Percentiles rank a stretch among this genome's conserved stretches.
phyloP scores from a whole-genome alignment of 2,888 invertebrate genomes.

The Microctonus hyperodae region DNA sequence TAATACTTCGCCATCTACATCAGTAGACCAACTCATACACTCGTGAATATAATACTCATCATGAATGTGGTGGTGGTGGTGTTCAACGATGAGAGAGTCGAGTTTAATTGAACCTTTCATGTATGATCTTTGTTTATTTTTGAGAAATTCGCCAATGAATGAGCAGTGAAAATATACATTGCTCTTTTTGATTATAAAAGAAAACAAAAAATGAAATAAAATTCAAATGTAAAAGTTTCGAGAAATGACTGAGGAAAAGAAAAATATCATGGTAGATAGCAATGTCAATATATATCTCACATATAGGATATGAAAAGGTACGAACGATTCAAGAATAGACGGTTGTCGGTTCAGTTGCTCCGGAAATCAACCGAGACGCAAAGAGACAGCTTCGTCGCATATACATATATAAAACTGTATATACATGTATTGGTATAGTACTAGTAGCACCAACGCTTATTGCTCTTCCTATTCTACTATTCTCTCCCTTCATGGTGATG shows the following conservation, averaged over 20 bases:
- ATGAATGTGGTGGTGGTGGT: background rate
- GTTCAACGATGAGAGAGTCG: conserved; percentile 34
- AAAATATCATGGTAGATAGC: background rate
- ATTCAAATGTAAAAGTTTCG: background rate
- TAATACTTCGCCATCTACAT: background rate
- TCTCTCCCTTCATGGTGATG: conserved; percentile 3
- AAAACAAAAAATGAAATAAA: background rate
- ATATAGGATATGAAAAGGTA: background rate
- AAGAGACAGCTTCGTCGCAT: conserved; percentile 12
- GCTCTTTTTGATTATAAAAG: conserved; percentile 3
- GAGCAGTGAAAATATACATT: conserved; percentile 11
- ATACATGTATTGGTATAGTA: background rate
- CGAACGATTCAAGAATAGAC: conserved; percentile 16
- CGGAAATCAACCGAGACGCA: conserved; percentile 19
- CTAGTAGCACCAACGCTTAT: conserved; percentile 5
- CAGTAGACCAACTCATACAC: background rate
- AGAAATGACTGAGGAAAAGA: background rate
- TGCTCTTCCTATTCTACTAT: background rate
- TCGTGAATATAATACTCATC: background rate
- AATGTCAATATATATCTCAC: background rate
- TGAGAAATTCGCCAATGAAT: conserved; percentile 9
- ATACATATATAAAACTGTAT: conserved; percentile 10
- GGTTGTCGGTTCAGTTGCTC: conserved; percentile 21
- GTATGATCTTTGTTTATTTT: conserved; percentile 22
- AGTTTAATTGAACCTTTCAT: conserved; percentile 38